Base-by-base conservation (phyloP, 2,888 invertebrate species). In the Volucella zonaria region DNA sequence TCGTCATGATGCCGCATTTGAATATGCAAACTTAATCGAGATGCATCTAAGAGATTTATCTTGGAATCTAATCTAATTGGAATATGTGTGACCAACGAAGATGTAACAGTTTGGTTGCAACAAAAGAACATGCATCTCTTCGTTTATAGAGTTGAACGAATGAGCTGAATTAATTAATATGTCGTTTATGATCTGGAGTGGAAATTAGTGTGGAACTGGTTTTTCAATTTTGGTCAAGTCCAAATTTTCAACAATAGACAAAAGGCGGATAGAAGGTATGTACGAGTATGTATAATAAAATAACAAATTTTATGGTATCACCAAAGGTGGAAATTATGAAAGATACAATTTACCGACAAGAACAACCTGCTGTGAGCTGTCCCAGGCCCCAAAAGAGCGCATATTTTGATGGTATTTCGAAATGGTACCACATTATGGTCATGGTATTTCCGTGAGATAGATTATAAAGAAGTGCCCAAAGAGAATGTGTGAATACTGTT, bases 121-220 rank as follows among this genome's bases (percentile, higher is more conserved):
- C 61, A 45, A 45, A 12, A 61, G 42, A 14, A 12, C 8, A 43
- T 11, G 1, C 43, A 12, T 52, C 67, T 15, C 12, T 31, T 11
- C 56, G 51, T 71, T 71, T 56, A 38, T 56, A 15, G 54, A 58
- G 23, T 12, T 14, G 47, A 61, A 45, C 15, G 31, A 52, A 52
- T 52, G 43, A 15, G 45, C 10, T 68, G 76, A 61, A 62, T 68
- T 68, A 68, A 77, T 77, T 77, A 54, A 68, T 68, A 61, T 68
- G 61, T 77, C 76, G 8, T 61, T 54, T 61, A 68, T 61, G 62
- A 77, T 68, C 67, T 61, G 59, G 61, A 68, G 59, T 68, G 67
- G 74, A 56, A 74, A 56, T 64, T 64, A 64, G 56, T 74, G 56
- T 47, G 11, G 11, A 42, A 67, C 76, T 45, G 54, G 76, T 77